Evolutionary conservation across 2,888 invertebrate genomes (phyloP).

Genomic region (Malachius bipustulatus): DNA sequence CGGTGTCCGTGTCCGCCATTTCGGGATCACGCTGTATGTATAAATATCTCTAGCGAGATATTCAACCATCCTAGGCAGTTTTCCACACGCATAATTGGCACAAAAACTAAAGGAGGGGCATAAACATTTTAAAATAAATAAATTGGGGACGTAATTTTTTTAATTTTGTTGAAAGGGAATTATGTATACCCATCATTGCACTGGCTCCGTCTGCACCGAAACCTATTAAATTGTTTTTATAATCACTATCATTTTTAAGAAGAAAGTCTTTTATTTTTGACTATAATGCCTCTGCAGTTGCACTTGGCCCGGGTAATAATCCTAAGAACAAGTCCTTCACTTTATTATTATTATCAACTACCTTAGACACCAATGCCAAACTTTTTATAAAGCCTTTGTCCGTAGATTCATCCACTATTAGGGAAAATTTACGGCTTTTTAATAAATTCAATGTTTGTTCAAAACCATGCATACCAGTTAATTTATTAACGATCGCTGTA

Average conservation of each 20-base stretch:
- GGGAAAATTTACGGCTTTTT: constrained; percentile 15
- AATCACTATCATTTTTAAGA: constrained; percentile 22
- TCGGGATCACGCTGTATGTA: too few relatives aligned
- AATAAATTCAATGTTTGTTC: constrained; percentile 16
- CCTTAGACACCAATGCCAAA: constrained; percentile 20
- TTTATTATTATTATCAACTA: constrained; percentile 10
- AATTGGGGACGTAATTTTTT: constrained; percentile 23
- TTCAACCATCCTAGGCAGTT: constrained; percentile 26
- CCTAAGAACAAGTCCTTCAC: constrained; percentile 16
- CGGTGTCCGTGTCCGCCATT: too few relatives aligned
- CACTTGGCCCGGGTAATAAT: constrained; percentile 20
- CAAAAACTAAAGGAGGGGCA: constrained; percentile 29
- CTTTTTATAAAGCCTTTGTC: constrained; percentile 22
- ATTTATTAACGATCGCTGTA: constrained; percentile 19
- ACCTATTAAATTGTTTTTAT: constrained; percentile 25
- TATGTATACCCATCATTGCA: constrained; percentile 25
- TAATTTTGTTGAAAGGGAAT: constrained; percentile 25
- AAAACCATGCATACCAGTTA: constrained; percentile 14
- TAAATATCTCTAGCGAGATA: constrained; percentile 19
- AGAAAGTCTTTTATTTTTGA: constrained; percentile 19
- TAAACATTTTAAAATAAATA: constrained; percentile 30
- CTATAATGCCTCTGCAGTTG: constrained; percentile 18
- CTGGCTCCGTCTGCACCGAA: constrained; percentile 30
- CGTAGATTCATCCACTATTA: constrained; percentile 23
- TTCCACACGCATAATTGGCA: constrained; percentile 25